Conservation (phyloP, 2,888 invertebrate species). For the Cosmopolites sordidus region DNA sequence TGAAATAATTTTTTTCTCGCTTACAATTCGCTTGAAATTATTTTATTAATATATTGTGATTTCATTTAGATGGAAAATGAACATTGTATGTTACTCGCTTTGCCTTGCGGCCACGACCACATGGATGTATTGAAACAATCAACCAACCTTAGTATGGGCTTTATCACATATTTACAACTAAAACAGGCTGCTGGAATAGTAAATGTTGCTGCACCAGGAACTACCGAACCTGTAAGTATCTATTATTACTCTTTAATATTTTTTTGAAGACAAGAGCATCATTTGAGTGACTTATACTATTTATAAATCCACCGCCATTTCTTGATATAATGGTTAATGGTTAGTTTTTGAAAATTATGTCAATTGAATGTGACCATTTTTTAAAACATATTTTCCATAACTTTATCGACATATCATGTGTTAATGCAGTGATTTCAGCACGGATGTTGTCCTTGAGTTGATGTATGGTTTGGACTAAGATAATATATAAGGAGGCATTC, state of each 20-base stretch:
- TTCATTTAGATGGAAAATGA: conserved; percentile 80
- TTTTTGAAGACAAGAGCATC: no score
- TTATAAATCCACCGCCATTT: no score
- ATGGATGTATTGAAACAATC: conserved; percentile 92
- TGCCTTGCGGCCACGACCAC: conserved; percentile 93
- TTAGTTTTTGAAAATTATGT: no score
- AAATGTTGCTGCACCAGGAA: conserved; percentile 88
- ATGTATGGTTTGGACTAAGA: no score
- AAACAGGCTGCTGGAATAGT: conserved; percentile 99
- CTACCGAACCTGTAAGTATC: conserved; percentile 65
- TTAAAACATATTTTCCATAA: no score
- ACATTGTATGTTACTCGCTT: conserved; percentile 91
- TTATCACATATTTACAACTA: conserved; percentile 93
- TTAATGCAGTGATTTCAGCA: no score
- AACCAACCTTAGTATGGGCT: conserved; percentile 82
- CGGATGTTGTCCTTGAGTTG: no score
- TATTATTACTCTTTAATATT: background rate
- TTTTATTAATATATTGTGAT: conserved; percentile 19
- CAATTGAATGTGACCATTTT: no score
- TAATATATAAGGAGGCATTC: no score
- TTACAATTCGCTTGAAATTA: background rate
- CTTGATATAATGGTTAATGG: no score
- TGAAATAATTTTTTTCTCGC: conserved; percentile 28
- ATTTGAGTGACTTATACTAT: no score
- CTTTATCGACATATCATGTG: no score